A percentile compares a stretch with the other conserved stretches of the same genome.
These are phyloP conservation scores for Phylloscopus whistleri DNA, from an alignment of 2,113 vertebrate species.

Conservation along the genomic window DNA sequence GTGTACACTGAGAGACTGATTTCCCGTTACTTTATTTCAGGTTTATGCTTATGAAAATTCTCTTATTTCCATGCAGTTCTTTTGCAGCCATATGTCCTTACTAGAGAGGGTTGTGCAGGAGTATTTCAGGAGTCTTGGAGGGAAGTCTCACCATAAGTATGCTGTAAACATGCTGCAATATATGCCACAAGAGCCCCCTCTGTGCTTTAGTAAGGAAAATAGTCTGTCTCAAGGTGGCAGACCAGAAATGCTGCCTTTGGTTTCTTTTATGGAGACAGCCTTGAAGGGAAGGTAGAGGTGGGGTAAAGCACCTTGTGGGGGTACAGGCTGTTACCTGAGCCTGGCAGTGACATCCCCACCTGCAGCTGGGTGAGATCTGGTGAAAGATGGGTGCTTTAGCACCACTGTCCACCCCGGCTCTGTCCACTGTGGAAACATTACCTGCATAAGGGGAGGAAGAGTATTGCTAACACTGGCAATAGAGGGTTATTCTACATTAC, in stretches of 20 bases:
- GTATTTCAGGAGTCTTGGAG: slow-evolving; percentile 5
- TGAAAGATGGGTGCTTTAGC: neutral
- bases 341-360: neutral
- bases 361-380: neutral
- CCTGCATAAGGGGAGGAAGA: neutral
- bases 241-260: neutral
- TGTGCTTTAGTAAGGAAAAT: neutral
- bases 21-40: neutral
- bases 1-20: neutral
- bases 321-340: neutral
- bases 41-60: neutral
- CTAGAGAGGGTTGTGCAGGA: neutral
- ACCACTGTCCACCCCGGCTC: fast-evolving
- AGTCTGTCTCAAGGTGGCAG: neutral
- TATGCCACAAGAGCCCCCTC: neutral
- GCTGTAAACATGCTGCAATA: neutral
- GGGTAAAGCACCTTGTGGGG: neutral
- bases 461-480: neutral
- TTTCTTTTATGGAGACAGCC: neutral
- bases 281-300: neutral
- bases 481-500: neutral
- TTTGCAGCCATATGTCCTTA: neutral
- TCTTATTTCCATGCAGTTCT: neutral
- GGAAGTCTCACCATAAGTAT: neutral
- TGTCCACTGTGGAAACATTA: fast-evolving